Base-by-base conservation (phyloP, 2,113 vertebrate species). In the Brachypteracias leptosomus region DNA sequence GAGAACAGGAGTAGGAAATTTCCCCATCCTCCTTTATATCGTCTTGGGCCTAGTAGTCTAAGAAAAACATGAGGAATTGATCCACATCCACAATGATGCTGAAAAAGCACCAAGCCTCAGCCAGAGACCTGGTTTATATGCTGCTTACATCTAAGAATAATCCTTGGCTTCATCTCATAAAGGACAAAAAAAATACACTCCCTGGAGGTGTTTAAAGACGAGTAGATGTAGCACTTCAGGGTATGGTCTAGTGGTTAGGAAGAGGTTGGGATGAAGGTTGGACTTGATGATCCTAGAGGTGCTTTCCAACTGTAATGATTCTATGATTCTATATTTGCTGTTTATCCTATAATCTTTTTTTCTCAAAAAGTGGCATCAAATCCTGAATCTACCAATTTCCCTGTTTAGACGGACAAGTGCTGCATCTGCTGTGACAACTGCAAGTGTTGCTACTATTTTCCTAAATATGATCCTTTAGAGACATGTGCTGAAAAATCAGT, bases 371-470 rank as follows among this genome's bases (percentile, higher is more conserved):
- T 57, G 36, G 8, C 28, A 91, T 51, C 44, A 82, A 46, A 78
- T 85, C 58, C 36, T 52, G 29, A 92, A 47, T 77, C 61, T 67
- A 59, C 33, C 52, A 54, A 46, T 92, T 90, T 92, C 44, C n/a
- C 29, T 67, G 25, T 68, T 83, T 84, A 75, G 76, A 83, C 84
- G 73, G 61, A 75, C 79, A 80, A 31, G 19, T 0, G 0, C 85
- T 85, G 58, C 79, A 88, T 93, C 61, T 95, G 84, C 70, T 89
- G 35, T 65, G 57, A 70, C 33, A 90, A 95, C 65, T 71, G 83
- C 46, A 90, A 71, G 57, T 63, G 71, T 58, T 90, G 42, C 63
- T 63, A 31, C 83, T 63, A 7, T 78, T 85, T 91, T 59, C 38
- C 68, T 68, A 78, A 86, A 84, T 75, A 26, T 3, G n/a, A 57